Percentiles rank a stretch among this genome's conserved stretches.
These are phyloP conservation scores for Atlantisia rogersi DNA, from an alignment of 2,113 vertebrate genomes.

Conservation along the genomic window DNA sequence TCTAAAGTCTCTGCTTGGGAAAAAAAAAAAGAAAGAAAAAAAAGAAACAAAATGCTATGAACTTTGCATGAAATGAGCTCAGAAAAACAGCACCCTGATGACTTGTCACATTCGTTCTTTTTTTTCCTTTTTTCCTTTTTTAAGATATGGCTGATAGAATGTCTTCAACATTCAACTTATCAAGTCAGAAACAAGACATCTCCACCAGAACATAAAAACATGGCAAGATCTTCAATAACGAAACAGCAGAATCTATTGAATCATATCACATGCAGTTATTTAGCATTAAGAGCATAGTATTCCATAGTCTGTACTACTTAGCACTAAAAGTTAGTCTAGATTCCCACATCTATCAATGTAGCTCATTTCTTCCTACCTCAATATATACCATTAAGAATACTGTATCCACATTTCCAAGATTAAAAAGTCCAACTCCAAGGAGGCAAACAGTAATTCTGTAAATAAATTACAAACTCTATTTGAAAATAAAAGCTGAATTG, in stretches of 20 bases:
- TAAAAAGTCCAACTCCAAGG: neutral
- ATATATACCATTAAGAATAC: neutral
- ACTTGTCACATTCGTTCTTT: neutral
- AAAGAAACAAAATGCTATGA: neutral
- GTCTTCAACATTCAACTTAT: neutral
- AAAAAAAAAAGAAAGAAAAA: neutral
- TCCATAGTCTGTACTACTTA: neutral
- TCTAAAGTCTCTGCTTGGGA: neutral
- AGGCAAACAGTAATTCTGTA: neutral
- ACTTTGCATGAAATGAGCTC: neutral
- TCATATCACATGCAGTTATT: neutral
- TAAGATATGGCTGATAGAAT: neutral
- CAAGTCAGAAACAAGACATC: neutral
- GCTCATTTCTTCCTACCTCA: neutral
- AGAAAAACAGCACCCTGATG: neutral
- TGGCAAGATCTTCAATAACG: neutral
- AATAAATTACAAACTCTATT: neutral
- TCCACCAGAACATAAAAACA: neutral
- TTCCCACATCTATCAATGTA: neutral
- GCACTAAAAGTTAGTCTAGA: neutral
- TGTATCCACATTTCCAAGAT: neutral
- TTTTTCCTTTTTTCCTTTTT: neutral
- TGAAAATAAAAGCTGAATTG: neutral
- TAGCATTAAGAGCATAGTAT: neutral
- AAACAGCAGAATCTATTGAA: neutral